phyloP scores from a whole-genome alignment of 2,797 vertebrate genomes.

The Sebastes nivosus region DNA sequence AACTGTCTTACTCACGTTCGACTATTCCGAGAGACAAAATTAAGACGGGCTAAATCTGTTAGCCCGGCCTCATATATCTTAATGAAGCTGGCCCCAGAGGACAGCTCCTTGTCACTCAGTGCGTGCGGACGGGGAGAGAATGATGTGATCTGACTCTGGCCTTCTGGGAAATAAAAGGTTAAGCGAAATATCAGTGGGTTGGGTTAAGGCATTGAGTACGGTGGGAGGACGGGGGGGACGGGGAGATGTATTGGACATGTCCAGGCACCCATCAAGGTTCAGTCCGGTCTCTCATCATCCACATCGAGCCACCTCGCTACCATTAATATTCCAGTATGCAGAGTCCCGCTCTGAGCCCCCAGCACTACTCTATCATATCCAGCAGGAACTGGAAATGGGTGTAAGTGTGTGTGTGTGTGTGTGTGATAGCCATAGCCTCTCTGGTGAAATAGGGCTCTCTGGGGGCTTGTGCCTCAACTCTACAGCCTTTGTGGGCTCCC shows the following conservation, averaged over 20 bases:
- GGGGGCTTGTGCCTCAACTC: conserved; percentile 79
- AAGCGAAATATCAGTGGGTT: conserved; percentile 71
- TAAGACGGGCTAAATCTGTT: not conserved
- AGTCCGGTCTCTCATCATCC: conserved; percentile 44
- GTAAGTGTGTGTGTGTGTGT: conserved; percentile 5
- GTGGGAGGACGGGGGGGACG: not conserved
- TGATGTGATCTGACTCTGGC: conserved; percentile 41
- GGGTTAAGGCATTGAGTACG: conserved; percentile 55
- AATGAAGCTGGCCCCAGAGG: conserved; percentile 7
- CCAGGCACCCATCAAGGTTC: conserved; percentile 72
- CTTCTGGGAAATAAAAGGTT: conserved; percentile 76
- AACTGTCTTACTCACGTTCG: not conserved
- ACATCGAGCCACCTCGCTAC: conserved; percentile 51
- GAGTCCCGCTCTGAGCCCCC: conserved; percentile 42
- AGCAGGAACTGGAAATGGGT: conserved; percentile 32
- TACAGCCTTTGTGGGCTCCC: conserved; percentile 78
- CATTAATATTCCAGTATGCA: conserved; percentile 76
- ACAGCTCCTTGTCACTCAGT: conserved; percentile 28
- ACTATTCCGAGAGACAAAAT: not conserved
- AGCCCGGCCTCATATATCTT: conserved; percentile 7
- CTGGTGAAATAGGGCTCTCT: conserved; percentile 76
- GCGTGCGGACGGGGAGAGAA: conserved; percentile 28
- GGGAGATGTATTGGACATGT: conserved; percentile 67
- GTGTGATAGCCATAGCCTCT: conserved; percentile 43
- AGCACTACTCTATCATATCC: conserved; percentile 60